Percentiles rank a stretch among this genome's conserved stretches.
Evolutionary conservation across 2,113 vertebrate genomes (phyloP).

Genomic region (Monopterus albus): DNA sequence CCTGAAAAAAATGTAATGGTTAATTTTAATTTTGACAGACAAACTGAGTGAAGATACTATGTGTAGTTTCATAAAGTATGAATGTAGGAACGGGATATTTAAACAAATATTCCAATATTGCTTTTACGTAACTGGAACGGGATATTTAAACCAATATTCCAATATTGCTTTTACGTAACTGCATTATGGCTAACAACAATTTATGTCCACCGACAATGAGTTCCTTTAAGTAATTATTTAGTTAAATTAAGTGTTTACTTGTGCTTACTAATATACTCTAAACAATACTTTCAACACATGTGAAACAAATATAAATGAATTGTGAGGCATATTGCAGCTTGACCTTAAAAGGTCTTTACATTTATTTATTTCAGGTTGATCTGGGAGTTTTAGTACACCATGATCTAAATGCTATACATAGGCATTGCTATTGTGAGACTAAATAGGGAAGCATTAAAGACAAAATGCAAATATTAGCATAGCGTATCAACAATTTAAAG

Average conservation of each 20-base stretch:
- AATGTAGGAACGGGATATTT: not conserved
- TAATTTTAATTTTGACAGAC: slow-evolving; percentile 5
- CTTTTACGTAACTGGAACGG: not conserved
- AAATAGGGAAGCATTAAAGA: not conserved
- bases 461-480: not conserved
- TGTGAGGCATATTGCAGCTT: not conserved
- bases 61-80: not conserved
- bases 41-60: not conserved
- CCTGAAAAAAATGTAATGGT: slow-evolving; percentile 65
- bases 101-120: not conserved
- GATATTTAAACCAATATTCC: not conserved
- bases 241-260: no score
- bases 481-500: not conserved
- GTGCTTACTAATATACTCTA: not conserved
- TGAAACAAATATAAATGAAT: not conserved
- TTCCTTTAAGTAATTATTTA: no score
- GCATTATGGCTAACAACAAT: not conserved
- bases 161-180: not conserved
- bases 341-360: not conserved
- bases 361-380: not conserved
- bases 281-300: not conserved
- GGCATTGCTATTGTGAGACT: no score
- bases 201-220: no score
- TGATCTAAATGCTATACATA: slow-evolving; percentile 4
- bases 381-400: not conserved